These are phyloP conservation scores for Trochalopteron elliotii DNA, from an alignment of 2,113 vertebrate species.

Conservation along the genomic window DNA sequence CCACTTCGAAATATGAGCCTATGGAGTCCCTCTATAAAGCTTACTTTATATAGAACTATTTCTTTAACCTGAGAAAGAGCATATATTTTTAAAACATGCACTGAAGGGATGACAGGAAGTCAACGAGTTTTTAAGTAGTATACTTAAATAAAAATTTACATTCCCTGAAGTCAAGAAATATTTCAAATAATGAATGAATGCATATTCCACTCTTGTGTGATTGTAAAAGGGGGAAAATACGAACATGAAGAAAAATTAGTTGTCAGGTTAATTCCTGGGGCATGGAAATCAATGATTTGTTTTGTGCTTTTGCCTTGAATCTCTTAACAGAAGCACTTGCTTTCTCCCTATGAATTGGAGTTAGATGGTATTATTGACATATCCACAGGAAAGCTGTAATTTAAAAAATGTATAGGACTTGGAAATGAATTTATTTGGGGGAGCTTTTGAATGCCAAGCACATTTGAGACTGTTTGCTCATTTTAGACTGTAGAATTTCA, in stretches of 20 bases:
- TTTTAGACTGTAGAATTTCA: not conserved
- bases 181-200: slow-evolving; percentile 30
- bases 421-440: not conserved
- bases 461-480: not conserved
- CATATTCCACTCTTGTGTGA: not conserved
- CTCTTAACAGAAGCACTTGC: not conserved
- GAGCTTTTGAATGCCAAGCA: not conserved
- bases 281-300: slow-evolving; percentile 20
- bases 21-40: not conserved
- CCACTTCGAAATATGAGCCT: not conserved
- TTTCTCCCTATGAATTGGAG: not conserved
- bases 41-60: not conserved
- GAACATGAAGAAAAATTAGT: slow-evolving; percentile 5
- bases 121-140: slow-evolving; percentile 21
- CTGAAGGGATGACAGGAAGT: not conserved
- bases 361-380: slow-evolving; percentile 5
- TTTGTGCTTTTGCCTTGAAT: slow-evolving; percentile 13
- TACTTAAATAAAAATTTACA: slow-evolving; percentile 38
- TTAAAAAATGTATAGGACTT: not conserved
- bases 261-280: slow-evolving; percentile 13
- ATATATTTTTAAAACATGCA: slow-evolving; percentile 10
- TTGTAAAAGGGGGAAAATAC: not conserved
- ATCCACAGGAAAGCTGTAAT: not conserved
- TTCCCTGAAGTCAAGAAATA: slow-evolving; percentile 28
- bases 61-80: not conserved